Percentiles rank a stretch among this genome's conserved stretches.
Conservation (phyloP, 2,888 invertebrate genomes). For the Eristalinus aeneus region DNA sequence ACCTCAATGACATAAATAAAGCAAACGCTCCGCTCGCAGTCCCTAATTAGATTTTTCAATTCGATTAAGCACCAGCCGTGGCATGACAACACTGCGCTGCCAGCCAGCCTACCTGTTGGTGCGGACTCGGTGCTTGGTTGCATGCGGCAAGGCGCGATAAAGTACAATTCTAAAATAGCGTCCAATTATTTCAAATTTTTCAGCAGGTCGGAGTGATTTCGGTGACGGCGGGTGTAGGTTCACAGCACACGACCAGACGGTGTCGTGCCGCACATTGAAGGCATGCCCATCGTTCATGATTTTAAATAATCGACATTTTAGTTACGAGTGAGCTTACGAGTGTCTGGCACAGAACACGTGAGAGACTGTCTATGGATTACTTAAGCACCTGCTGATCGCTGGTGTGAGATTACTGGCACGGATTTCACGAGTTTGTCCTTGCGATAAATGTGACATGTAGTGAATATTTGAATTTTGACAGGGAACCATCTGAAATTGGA, state of each 20-base stretch:
- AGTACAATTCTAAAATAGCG: constrained; percentile 18
- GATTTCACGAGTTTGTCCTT: too few species aligned
- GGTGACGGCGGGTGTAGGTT: too few species aligned
- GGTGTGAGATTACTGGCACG: constrained; percentile 19
- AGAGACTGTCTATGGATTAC: not conserved
- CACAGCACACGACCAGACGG: too few species aligned
- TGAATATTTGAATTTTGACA: too few species aligned
- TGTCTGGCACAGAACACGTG: not conserved
- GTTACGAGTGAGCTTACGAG: too few species aligned
- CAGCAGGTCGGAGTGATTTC: not conserved
- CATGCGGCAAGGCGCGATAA: constrained; percentile 34
- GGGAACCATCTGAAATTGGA: too few species aligned
- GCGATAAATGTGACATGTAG: too few species aligned
- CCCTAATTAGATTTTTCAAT: constrained; percentile 14
- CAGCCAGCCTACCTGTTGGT: too few species aligned
- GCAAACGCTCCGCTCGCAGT: not conserved
- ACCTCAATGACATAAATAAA: constrained; percentile 21
- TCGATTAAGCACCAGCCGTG: constrained; percentile 2
- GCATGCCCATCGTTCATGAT: not conserved
- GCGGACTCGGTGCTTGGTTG: not conserved
- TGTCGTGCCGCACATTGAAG: not conserved
- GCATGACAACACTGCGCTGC: not conserved
- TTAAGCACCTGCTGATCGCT: constrained; percentile 28
- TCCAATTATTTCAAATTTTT: constrained; percentile 42
- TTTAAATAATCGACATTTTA: not conserved